Evolutionary conservation across 2,113 vertebrate genomes (phyloP).

Genomic region (Ibidorhyncha struthersii): DNA sequence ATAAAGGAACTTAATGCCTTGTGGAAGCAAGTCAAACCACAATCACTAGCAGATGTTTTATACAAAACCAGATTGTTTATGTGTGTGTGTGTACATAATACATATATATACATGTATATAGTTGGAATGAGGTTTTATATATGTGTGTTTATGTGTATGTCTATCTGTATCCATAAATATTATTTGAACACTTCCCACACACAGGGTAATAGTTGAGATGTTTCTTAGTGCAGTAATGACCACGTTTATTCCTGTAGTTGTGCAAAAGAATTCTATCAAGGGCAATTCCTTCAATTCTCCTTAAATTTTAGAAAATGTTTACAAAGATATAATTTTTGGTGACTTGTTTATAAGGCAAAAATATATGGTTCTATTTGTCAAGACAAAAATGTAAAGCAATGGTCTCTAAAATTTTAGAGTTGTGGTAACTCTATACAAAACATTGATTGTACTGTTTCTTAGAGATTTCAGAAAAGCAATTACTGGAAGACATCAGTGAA

Average conservation of each 20-base stretch:
- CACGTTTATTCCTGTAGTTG: background rate
- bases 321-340: background rate
- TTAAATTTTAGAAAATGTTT: background rate
- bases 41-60: conserved; percentile 56
- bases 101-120: background rate
- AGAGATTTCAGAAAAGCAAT: background rate
- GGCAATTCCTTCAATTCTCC: background rate
- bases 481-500: background rate
- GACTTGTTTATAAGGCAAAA: background rate
- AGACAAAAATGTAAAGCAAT: background rate
- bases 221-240: background rate
- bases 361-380: background rate
- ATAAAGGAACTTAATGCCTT: conserved; percentile 46
- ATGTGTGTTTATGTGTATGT: background rate
- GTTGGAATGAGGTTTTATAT: background rate
- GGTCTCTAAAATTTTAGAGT: background rate
- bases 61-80: conserved; percentile 3
- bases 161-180: background rate
- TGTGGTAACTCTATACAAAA: background rate
- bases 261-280: background rate
- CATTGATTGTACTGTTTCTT: background rate
- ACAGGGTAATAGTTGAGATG: background rate
- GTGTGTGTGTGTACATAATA: background rate
- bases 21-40: conserved; percentile 51
- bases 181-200: background rate